A percentile compares a stretch with the other conserved stretches of the same genome.
phyloP scores from a whole-genome alignment of 2,888 invertebrate species.

The Corythucha ciliata region DNA sequence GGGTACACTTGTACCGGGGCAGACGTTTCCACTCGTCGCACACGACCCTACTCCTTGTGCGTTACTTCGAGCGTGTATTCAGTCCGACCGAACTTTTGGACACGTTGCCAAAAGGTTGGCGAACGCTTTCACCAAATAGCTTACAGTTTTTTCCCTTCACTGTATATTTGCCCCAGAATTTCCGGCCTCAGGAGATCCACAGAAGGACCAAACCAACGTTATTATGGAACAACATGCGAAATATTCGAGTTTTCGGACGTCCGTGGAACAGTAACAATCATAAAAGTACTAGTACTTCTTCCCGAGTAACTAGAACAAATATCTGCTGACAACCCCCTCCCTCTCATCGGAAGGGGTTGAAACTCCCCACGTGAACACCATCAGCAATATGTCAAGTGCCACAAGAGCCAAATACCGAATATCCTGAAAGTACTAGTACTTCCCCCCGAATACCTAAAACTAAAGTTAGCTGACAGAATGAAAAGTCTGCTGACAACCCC shows the following conservation, averaged over 20 bases:
- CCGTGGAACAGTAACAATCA: slow-evolving; percentile 46
- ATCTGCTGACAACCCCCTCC: too few relatives aligned
- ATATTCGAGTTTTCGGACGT: slow-evolving; percentile 53
- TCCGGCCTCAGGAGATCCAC: neutral
- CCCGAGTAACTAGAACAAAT: too few relatives aligned
- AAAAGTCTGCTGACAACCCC: too few relatives aligned
- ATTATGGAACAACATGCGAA: slow-evolving; percentile 57
- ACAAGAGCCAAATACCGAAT: too few relatives aligned
- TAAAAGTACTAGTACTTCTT: too few relatives aligned
- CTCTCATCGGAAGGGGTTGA: too few relatives aligned
- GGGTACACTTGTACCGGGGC: slow-evolving; percentile 65
- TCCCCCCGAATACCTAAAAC: too few relatives aligned
- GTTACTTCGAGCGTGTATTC: slow-evolving; percentile 50
- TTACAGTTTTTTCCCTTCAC: neutral
- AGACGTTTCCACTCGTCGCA: slow-evolving; percentile 63
- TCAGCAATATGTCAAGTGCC: too few relatives aligned
- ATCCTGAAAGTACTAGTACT: too few relatives aligned
- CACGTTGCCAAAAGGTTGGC: slow-evolving; percentile 48
- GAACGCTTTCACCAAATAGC: too few relatives aligned
- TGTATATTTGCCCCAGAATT: slow-evolving; percentile 6
- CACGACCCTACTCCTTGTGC: slow-evolving; percentile 45
- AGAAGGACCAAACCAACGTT: neutral
- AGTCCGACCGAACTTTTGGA: slow-evolving; percentile 55
- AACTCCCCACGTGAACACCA: too few relatives aligned
- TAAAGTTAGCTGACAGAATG: too few relatives aligned